Percentiles rank a stretch among this genome's conserved stretches.
Evolutionary conservation across 2,888 invertebrate genomes (phyloP).

Genomic region (Leucoptera coffeella): DNA sequence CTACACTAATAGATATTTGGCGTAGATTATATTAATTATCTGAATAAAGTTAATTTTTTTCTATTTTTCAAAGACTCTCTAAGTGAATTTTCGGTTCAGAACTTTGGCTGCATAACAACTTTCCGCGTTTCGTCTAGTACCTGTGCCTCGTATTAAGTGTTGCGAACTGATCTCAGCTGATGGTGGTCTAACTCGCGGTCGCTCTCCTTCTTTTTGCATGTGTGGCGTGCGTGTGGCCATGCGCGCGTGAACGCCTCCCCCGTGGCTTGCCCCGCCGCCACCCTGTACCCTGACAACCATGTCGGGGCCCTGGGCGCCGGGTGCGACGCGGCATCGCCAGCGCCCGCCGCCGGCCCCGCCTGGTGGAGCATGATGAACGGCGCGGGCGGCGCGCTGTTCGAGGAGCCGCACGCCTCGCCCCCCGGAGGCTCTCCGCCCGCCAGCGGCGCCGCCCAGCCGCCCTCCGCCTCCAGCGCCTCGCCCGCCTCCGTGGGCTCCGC

Average conservation of each 20-base stretch:
- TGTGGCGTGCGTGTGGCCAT: conserved; percentile 40
- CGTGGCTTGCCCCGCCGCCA: conserved; percentile 77
- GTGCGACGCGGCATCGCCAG: conserved; percentile 61
- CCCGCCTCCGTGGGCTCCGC: conserved; percentile 60
- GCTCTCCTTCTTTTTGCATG: too few relatives aligned
- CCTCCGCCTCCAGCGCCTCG: conserved; percentile 49
- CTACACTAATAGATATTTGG: too few relatives aligned
- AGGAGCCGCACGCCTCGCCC: conserved; percentile 60
- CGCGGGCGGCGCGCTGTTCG: conserved; percentile 71
- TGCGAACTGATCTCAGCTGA: too few relatives aligned
- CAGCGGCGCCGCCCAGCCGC: conserved; percentile 62
- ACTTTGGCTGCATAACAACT: too few relatives aligned
- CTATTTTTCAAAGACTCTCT: too few relatives aligned
- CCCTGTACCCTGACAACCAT: conserved; percentile 75
- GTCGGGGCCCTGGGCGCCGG: conserved; percentile 62
- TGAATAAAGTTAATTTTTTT: too few relatives aligned
- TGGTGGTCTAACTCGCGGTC: conserved; percentile 2
- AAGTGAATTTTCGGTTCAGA: too few relatives aligned
- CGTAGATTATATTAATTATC: too few relatives aligned
- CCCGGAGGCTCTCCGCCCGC: conserved; percentile 58
- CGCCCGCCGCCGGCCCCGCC: conserved; percentile 77
- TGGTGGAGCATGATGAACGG: conserved; percentile 82
- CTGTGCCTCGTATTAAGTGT: too few relatives aligned
- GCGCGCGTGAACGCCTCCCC: conserved; percentile 54
- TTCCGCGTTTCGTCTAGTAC: too few relatives aligned